Evolutionary conservation across 2,888 invertebrate species (phyloP).

Genomic region (Phyto melanocephala): DNA sequence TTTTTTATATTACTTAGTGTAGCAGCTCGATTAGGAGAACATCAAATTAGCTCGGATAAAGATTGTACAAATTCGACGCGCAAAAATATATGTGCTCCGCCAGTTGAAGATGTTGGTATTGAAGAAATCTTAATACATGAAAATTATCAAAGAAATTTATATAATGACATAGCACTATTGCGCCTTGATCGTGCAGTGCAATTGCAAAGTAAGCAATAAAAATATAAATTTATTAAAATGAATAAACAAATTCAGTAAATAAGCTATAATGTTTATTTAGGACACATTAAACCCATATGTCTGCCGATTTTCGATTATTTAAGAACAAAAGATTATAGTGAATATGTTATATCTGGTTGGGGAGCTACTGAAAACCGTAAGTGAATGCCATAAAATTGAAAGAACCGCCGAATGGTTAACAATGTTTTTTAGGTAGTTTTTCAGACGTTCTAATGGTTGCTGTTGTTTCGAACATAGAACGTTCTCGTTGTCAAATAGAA

Average conservation of each 20-base stretch:
- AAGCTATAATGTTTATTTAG: background rate
- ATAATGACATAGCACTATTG: conserved; percentile 70
- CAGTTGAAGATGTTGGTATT: conserved; percentile 69
- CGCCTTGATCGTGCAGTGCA: conserved; percentile 68
- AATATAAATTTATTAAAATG: background rate
- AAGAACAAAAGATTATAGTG: conserved; percentile 18
- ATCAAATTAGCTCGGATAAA: conserved; percentile 69
- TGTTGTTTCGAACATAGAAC: background rate
- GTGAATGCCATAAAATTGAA: background rate
- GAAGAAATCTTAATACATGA: conserved; percentile 66
- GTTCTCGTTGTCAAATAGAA: background rate
- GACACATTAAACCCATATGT: conserved; percentile 70
- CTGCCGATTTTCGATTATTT: conserved; percentile 69
- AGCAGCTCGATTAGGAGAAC: conserved; percentile 70
- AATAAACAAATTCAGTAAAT: background rate
- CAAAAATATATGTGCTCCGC: conserved; percentile 68
- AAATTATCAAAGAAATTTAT: conserved; percentile 19
- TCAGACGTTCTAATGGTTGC: conserved; percentile 38
- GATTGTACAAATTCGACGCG: conserved; percentile 69
- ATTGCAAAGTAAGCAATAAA: conserved; percentile 66
- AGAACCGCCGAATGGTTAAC: too few species aligned
- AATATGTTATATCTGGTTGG: conserved; percentile 71
- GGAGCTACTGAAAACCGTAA: conserved; percentile 68
- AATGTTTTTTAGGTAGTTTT: background rate
- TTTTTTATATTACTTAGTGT: background rate